These are phyloP conservation scores for Myathropa florea DNA, from an alignment of 2,888 invertebrate genomes.

Conservation along the genomic window DNA sequence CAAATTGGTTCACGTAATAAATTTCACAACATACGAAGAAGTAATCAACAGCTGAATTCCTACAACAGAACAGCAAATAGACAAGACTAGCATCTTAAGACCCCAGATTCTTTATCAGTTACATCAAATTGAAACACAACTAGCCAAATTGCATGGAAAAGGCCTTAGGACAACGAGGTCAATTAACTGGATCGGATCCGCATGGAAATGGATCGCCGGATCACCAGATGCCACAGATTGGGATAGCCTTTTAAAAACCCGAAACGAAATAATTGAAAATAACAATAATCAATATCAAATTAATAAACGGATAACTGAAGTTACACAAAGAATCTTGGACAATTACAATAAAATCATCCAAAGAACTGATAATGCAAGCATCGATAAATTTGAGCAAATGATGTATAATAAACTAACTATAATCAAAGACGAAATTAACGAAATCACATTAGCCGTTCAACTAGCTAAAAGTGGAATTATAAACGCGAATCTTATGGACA, in stretches of 20 bases:
- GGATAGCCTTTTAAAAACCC: background rate
- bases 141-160: background rate
- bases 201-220: background rate
- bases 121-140: background rate
- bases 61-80: too few species aligned
- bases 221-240: conserved; percentile 13
- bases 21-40: too few species aligned
- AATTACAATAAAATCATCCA: background rate
- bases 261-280: background rate
- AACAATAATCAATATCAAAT: conserved; percentile 11
- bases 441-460: too few species aligned
- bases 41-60: too few species aligned
- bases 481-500: background rate
- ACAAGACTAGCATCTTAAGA: background rate
- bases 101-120: background rate
- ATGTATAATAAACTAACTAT: background rate
- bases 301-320: background rate
- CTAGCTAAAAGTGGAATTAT: background rate
- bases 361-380: background rate
- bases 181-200: conserved; percentile 8
- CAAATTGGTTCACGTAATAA: too few species aligned
- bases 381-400: background rate
- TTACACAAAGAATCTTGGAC: background rate
- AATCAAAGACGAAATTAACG: background rate
- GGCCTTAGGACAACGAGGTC: background rate